These are phyloP conservation scores for Cantharis rustica DNA, from an alignment of 2,888 invertebrate species.

Conservation along the genomic window DNA sequence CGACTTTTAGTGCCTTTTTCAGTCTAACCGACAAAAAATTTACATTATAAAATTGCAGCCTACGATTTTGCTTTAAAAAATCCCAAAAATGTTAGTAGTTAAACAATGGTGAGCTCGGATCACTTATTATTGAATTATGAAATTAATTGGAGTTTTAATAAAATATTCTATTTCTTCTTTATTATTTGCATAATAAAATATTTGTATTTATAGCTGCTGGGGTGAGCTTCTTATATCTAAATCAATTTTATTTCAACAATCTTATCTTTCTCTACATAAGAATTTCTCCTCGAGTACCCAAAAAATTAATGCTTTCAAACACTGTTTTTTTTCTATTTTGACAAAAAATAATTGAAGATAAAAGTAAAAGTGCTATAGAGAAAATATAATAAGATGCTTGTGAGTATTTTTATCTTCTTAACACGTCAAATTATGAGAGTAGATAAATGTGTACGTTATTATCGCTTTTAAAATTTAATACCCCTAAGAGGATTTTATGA, in stretches of 20 bases:
- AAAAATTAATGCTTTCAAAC: neutral
- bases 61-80: too few species aligned
- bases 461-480: constrained; percentile 16
- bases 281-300: neutral
- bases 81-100: too few species aligned
- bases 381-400: neutral
- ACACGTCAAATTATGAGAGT: neutral
- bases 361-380: neutral
- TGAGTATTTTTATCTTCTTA: neutral
- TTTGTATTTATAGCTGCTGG: too few species aligned
- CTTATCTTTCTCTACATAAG: neutral
- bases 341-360: neutral
- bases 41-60: too few species aligned
- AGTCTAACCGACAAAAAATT: too few species aligned
- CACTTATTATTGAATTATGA: too few species aligned
- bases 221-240: neutral
- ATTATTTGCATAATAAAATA: too few species aligned
- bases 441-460: neutral
- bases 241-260: neutral
- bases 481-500: constrained; percentile 22
- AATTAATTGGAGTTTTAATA: too few species aligned
- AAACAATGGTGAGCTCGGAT: too few species aligned
- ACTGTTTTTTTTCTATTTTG: neutral
- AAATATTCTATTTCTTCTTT: too few species aligned
- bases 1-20: too few species aligned